phyloP scores from a whole-genome alignment of 2,888 invertebrate species.

The Dioctria rufipes region DNA sequence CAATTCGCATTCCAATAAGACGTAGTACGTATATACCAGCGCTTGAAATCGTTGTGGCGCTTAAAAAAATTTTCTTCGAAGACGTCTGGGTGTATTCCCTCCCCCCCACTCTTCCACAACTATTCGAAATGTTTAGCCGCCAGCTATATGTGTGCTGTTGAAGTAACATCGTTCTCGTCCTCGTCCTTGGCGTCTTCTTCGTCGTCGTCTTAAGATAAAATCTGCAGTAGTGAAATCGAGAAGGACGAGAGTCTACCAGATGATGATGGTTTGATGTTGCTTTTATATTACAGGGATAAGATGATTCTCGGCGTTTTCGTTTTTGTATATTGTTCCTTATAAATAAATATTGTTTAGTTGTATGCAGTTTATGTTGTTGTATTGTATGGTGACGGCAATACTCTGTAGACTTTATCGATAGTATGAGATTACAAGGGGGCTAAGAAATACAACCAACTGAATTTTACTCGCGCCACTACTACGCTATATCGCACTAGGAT shows the following conservation, averaged over 20 bases:
- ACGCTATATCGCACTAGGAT: constrained; percentile 53
- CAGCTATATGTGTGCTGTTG: constrained; percentile 28
- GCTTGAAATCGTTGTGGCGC: constrained; percentile 24
- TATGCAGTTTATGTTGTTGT: constrained; percentile 37
- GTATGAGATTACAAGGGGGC: constrained; percentile 11
- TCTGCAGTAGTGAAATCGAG: constrained; percentile 23
- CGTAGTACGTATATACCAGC: background rate
- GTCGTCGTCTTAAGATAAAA: constrained; percentile 10
- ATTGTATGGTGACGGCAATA: constrained; percentile 21
- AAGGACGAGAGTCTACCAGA: constrained; percentile 15
- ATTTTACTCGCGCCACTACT: constrained; percentile 46
- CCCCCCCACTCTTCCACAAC: background rate
- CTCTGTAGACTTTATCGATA: constrained; percentile 25
- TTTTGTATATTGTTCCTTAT: constrained; percentile 39
- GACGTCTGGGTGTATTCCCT: constrained; percentile 14
- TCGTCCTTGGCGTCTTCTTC: too few species aligned
- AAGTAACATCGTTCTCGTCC: background rate
- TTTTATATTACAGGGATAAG: constrained; percentile 34
- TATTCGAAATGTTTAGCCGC: constrained; percentile 9
- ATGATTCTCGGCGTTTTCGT: constrained; percentile 46
- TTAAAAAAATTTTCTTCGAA: constrained; percentile 49
- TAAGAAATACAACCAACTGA: constrained; percentile 33
- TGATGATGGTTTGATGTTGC: constrained; percentile 17
- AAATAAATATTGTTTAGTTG: constrained; percentile 13
- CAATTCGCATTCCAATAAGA: constrained; percentile 55